Evolutionary conservation across 2,797 vertebrate genomes (phyloP).

Genomic region (Muraenolepis orangiensis): DNA sequence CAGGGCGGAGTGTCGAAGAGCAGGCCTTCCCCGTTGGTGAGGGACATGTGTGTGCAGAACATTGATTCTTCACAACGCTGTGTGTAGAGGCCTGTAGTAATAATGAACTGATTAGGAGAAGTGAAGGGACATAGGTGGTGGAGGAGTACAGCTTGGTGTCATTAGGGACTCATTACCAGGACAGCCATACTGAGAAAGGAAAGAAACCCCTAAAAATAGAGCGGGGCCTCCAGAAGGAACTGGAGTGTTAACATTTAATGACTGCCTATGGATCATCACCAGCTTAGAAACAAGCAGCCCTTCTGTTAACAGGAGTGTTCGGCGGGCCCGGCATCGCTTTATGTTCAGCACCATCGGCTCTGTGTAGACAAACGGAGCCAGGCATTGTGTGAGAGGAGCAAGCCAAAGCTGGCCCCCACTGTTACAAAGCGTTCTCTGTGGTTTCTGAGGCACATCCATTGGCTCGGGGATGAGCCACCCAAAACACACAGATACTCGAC

Average conservation of each 20-base stretch:
- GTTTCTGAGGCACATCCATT: constrained; percentile 47
- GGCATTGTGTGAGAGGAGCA: constrained; percentile 56
- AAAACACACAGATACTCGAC: constrained; percentile 15
- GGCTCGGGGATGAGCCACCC: constrained; percentile 42
- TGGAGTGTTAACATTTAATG: constrained; percentile 68
- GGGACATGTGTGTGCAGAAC: constrained; percentile 8
- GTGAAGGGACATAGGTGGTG: constrained; percentile 12
- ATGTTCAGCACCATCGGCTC: constrained; percentile 35
- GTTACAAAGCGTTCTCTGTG: constrained; percentile 74
- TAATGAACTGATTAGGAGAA: constrained; percentile 15
- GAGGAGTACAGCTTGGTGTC: constrained; percentile 37
- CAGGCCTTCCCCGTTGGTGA: constrained; percentile 13
- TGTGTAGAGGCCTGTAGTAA: constrained; percentile 29
- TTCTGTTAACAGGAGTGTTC: constrained; percentile 36
- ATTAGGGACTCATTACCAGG: constrained; percentile 57
- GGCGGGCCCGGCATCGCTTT: background rate
- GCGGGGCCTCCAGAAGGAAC: constrained; percentile 30
- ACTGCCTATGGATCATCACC: constrained; percentile 31
- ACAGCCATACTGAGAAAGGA: constrained; percentile 6
- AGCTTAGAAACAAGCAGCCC: constrained; percentile 46
- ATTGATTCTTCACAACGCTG: constrained; percentile 39
- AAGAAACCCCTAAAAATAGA: constrained; percentile 1
- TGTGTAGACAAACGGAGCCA: constrained; percentile 48
- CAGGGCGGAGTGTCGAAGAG: background rate
- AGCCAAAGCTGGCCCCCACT: constrained; percentile 53